Evolutionary conservation across 2,113 vertebrate genomes (phyloP).

Genomic region (Psittacus erithacus): DNA sequence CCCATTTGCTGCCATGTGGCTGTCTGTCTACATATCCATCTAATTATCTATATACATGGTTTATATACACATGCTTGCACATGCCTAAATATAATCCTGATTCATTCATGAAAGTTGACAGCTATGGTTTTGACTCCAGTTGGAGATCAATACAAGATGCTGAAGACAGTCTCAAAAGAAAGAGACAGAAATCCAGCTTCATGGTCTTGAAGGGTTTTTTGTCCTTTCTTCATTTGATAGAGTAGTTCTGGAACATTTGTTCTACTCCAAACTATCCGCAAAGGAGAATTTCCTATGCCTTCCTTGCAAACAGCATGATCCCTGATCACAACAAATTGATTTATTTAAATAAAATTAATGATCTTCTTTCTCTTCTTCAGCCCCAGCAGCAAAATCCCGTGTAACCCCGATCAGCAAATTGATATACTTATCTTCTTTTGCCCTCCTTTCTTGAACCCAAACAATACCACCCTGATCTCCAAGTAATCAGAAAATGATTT

Average conservation of each 20-base stretch:
- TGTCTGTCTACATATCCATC: rapidly evolving
- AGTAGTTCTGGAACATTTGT: not conserved
- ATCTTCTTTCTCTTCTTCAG: slow-evolving; percentile 43
- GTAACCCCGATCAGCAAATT: slow-evolving; percentile 57
- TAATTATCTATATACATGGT: rapidly evolving
- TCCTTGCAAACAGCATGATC: slow-evolving; percentile 9
- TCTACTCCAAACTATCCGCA: not conserved
- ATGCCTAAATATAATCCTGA: not conserved
- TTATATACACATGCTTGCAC: not conserved
- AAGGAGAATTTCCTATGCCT: slow-evolving; percentile 36
- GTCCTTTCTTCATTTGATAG: not conserved
- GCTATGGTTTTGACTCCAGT: not conserved
- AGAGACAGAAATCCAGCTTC: not conserved
- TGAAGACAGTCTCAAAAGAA: not conserved
- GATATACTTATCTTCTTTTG: slow-evolving; percentile 59
- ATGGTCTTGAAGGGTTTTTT: not conserved
- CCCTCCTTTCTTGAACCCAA: slow-evolving; percentile 39
- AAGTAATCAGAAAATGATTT: slow-evolving; percentile 77
- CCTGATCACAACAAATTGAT: slow-evolving; percentile 70
- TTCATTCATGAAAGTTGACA: not conserved
- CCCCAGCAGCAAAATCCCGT: slow-evolving; percentile 41
- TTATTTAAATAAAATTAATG: slow-evolving; percentile 72
- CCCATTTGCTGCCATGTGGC: not conserved
- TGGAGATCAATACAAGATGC: not conserved
- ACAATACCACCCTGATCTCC: slow-evolving; percentile 58